These are phyloP conservation scores for Malacoraja senta DNA, from an alignment of 2,797 vertebrate genomes.

Conservation along the genomic window DNA sequence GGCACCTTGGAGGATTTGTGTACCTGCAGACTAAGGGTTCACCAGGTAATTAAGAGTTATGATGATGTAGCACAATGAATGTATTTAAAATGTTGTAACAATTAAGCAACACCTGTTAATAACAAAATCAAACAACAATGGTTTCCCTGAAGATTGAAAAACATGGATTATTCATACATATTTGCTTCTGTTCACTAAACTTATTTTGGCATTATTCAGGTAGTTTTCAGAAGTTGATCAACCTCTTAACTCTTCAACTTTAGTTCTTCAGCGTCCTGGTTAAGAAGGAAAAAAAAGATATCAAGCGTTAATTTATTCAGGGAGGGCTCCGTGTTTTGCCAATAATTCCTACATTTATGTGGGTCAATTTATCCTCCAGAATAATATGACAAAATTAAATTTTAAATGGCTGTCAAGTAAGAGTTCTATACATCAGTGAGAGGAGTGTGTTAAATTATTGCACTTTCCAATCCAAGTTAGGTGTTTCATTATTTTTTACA, in stretches of 20 bases:
- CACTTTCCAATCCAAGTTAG: not conserved
- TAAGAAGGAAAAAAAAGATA: slow-evolving; percentile 1
- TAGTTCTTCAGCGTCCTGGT: not conserved
- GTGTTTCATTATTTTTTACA: not conserved
- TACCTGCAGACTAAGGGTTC: not conserved
- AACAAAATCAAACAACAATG: not conserved
- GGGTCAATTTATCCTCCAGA: not conserved
- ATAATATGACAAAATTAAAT: not conserved
- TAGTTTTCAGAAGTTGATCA: not conserved
- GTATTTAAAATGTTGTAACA: not conserved
- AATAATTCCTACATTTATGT: not conserved
- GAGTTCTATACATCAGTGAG: not conserved
- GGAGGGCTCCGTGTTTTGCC: not conserved
- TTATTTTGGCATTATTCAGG: not conserved
- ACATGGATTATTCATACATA: not conserved
- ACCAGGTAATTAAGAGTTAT: not conserved
- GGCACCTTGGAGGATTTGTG: not conserved
- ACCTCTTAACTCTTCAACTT: not conserved
- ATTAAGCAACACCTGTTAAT: not conserved
- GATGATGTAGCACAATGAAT: not conserved
- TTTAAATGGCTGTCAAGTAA: not conserved
- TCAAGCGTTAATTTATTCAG: not conserved
- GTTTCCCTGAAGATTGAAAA: not conserved
- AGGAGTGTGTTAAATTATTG: not conserved
- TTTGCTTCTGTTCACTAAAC: not conserved